A percentile compares a stretch with the other conserved stretches of the same genome.
These are phyloP conservation scores for Amphilophus citrinellus DNA, from an alignment of 2,113 vertebrate genomes.

Conservation along the genomic window DNA sequence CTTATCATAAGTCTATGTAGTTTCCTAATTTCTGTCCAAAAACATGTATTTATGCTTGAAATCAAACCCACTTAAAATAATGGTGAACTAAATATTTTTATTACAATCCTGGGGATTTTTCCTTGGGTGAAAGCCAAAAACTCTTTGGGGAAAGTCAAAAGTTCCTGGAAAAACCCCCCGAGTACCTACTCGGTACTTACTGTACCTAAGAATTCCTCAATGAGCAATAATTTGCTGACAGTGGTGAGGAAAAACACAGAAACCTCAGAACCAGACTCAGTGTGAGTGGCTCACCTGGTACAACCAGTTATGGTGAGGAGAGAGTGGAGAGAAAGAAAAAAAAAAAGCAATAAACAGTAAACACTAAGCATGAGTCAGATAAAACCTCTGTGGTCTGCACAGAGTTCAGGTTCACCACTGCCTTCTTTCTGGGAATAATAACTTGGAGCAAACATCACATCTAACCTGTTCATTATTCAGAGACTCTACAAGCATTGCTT, in stretches of 20 bases:
- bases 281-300: neutral
- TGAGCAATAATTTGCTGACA: neutral
- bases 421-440: neutral
- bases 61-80: neutral
- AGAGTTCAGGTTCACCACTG: rapidly evolving
- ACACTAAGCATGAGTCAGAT: neutral
- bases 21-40: neutral
- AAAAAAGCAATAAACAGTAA: neutral
- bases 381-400: neutral
- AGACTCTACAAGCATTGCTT: neutral
- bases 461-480: neutral
- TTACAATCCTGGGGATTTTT: neutral
- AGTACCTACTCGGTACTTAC: neutral
- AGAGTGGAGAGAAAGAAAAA: neutral
- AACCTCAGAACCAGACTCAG: neutral
- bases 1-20: neutral
- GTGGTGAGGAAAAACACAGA: neutral
- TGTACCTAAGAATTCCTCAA: neutral
- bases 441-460: neutral
- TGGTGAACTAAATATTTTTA: neutral
- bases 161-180: neutral
- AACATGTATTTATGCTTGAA: neutral
- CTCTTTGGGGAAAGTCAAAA: neutral
- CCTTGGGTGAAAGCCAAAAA: neutral
- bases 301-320: neutral